Evolutionary conservation across 1,140 invertebrate genomes (phyloP), one percentile per base, ranked within the genome.

Genomic region (Drosophila tropicalis): DNA sequence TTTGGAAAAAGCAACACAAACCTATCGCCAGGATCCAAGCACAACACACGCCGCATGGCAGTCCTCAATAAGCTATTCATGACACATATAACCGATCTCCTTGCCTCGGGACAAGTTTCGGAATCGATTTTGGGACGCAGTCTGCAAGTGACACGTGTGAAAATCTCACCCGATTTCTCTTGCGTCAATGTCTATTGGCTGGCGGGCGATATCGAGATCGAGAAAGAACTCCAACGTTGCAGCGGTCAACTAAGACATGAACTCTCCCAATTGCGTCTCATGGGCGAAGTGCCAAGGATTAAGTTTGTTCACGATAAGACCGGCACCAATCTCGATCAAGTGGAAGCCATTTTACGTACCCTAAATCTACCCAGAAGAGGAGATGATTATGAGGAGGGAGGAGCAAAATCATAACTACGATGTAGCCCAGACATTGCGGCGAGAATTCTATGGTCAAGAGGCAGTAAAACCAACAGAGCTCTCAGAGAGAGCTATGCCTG

Each of bases 51-150:
- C 54, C 91, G 96, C 86, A 92, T 94, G 6, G 91, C 92, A 0
- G 94, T 96, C 41, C 87, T 97, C 7, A 96, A 96, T 90, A 96
- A 96, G 92, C 69, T 96, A n/a, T 96, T 96, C 77, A 96, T 96
- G 95, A 94, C 94, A 80, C 92, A 96, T 55, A 94, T 97, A 15
- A 96, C 95, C 1, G 96, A 96, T 79, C 87, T 96, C 9, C 93
- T 97, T 93, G 93, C 95, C 2, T 95, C 95, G 4, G 95, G 95
- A 1, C 94, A 95, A 74, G 92, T 94, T 17, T 92, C 94, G 5
- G 84, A 93, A 25, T 81, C 94, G 39, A 85, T 96, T 67, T 41
- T 94, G n/a, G 95, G 94, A 4, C 92, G 92, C 74, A 94, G 94
- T 7, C 93, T 97, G 68, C 95, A 96, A 93, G 94, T 97, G 70